A percentile compares a stretch with the other conserved stretches of the same genome.
Evolutionary conservation across 1,140 invertebrate genomes (phyloP).

Genomic region (Neoseiulus cucumeris): DNA sequence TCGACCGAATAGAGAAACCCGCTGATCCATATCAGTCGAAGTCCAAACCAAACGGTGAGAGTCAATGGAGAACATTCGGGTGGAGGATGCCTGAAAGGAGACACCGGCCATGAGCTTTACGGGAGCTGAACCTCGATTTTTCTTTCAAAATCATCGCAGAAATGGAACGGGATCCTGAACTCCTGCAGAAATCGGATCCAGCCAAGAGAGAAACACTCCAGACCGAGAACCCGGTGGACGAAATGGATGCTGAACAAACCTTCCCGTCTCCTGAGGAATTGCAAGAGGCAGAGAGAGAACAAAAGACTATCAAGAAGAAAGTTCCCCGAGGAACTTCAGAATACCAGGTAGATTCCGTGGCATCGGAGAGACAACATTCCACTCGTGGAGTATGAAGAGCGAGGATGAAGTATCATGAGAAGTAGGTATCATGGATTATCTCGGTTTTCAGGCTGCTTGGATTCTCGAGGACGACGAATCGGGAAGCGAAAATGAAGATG

Average conservation of each 20-base stretch:
- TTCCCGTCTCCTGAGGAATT: conserved; percentile 85
- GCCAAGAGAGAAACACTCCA: conserved; percentile 45
- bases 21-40: conserved; percentile 42
- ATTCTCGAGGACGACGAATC: conserved; percentile 50
- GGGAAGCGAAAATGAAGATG: conserved; percentile 20
- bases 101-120: background rate
- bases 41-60: too few species aligned
- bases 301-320: conserved; percentile 45
- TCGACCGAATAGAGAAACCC: conserved; percentile 51
- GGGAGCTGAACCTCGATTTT: background rate
- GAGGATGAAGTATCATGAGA: background rate
- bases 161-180: conserved; percentile 23
- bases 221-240: conserved; percentile 59
- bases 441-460: conserved; percentile 55
- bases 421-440: background rate
- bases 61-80: background rate
- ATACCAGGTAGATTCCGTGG: conserved; percentile 52
- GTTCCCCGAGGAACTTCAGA: conserved; percentile 84
- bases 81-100: background rate
- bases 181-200: conserved; percentile 45
- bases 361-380: too few species aligned
- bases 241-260: conserved; percentile 86
- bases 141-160: background rate
- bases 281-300: conserved; percentile 39
- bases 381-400: too few species aligned